These are phyloP conservation scores for Folsomia candida DNA, from an alignment of 2,888 invertebrate genomes.

Conservation along the genomic window DNA sequence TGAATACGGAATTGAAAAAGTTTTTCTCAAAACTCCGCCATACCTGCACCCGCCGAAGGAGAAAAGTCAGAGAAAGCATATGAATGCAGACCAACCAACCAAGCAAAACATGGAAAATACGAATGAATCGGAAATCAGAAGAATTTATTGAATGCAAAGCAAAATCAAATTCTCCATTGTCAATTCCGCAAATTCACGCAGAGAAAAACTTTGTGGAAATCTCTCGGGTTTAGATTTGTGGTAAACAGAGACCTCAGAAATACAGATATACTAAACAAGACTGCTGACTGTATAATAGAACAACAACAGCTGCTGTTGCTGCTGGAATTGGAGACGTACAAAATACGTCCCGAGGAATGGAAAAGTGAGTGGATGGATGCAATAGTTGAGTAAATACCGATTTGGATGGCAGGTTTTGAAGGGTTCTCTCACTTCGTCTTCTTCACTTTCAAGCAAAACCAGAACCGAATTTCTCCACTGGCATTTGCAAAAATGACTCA, in stretches of 20 bases:
- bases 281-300: not conserved
- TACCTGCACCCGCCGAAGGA: not conserved
- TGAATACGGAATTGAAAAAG: not conserved
- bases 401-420: not conserved
- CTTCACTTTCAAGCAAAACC: not conserved
- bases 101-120: not conserved
- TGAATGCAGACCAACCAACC: not conserved
- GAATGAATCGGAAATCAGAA: not conserved
- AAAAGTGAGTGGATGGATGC: not conserved
- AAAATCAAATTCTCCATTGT: slow-evolving; percentile 3
- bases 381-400: not conserved
- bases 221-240: not conserved
- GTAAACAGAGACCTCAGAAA: not conserved
- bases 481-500: slow-evolving; percentile 3
- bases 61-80: no score
- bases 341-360: not conserved
- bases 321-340: not conserved
- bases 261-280: not conserved
- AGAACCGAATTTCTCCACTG: not conserved
- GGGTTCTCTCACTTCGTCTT: not conserved
- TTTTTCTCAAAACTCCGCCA: not conserved
- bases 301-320: no score
- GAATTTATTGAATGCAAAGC: slow-evolving; percentile 1
- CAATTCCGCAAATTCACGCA: not conserved
- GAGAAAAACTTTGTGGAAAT: not conserved